These are phyloP conservation scores for Anableps anableps DNA, from an alignment of 2,797 vertebrate genomes.

Conservation along the genomic window DNA sequence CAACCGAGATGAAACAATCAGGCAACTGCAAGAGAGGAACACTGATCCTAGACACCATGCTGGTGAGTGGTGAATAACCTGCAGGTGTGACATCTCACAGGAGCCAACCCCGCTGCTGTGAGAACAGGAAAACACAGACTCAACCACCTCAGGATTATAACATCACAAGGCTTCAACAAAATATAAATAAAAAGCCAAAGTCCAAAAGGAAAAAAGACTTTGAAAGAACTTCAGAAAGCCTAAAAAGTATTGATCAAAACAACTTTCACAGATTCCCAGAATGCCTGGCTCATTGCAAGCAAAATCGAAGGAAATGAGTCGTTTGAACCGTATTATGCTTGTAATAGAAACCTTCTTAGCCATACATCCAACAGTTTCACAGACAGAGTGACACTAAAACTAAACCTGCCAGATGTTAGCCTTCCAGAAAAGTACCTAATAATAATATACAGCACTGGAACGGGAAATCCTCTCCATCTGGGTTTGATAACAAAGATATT, in stretches of 20 bases:
- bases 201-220: neutral
- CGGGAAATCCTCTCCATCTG: conserved; percentile 14
- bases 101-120: neutral
- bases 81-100: neutral
- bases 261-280: conserved; percentile 3
- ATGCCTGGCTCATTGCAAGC: neutral
- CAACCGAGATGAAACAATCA: neutral
- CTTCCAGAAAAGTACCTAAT: conserved; percentile 10
- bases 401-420: neutral
- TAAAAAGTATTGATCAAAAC: conserved; percentile 3
- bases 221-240: neutral
- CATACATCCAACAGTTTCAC: neutral
- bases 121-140: neutral
- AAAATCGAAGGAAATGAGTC: conserved; percentile 4
- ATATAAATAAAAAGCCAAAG: neutral
- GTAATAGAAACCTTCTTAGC: neutral
- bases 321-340: conserved; percentile 1
- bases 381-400: conserved; percentile 7
- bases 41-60: neutral
- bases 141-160: neutral
- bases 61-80: neutral
- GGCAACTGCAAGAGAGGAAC: neutral
- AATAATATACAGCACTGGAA: conserved; percentile 7
- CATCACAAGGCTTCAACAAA: neutral
- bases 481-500: neutral